Evolutionary conservation across 1,140 invertebrate species (phyloP).

Genomic region (Bombus impatiens): DNA sequence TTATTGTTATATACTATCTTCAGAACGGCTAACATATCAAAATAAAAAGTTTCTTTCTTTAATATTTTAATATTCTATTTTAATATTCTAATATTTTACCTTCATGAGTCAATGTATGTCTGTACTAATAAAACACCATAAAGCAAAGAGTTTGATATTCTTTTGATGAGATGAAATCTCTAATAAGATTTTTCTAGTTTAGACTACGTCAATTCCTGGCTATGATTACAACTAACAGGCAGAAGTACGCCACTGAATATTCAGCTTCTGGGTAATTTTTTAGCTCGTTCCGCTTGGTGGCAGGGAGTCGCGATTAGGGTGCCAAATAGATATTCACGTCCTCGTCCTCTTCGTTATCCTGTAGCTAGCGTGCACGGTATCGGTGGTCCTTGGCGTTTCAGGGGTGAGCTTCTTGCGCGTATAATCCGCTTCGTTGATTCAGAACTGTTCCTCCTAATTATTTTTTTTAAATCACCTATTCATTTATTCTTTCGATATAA

Average conservation of each 20-base stretch:
- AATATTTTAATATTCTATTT: too few species aligned
- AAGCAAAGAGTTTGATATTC: too few species aligned
- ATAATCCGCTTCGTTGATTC: conserved; percentile 68
- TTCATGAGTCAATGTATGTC: too few species aligned
- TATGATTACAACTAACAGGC: conserved; percentile 3
- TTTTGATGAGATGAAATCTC: too few species aligned
- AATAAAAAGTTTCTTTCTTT: too few species aligned
- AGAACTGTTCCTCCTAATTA: conserved; percentile 8
- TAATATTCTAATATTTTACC: too few species aligned
- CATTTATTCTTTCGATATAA: not conserved
- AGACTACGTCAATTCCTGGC: too few species aligned
- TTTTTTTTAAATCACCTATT: not conserved
- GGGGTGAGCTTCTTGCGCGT: conserved; percentile 75
- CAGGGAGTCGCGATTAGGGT: conserved; percentile 64
- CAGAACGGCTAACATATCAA: too few species aligned
- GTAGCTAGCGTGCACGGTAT: conserved; percentile 74
- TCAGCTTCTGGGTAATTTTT: conserved; percentile 70
- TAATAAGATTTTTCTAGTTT: too few species aligned
- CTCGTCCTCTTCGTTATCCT: conserved; percentile 71
- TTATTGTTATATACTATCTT: too few species aligned
- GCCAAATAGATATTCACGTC: conserved; percentile 69
- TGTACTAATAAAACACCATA: too few species aligned
- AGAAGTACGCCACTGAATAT: conserved; percentile 5
- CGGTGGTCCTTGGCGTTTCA: conserved; percentile 74
- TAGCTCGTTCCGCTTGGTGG: conserved; percentile 80